Evolutionary conservation across 2,113 vertebrate genomes (phyloP).

Genomic region (Tautogolabrus adspersus): DNA sequence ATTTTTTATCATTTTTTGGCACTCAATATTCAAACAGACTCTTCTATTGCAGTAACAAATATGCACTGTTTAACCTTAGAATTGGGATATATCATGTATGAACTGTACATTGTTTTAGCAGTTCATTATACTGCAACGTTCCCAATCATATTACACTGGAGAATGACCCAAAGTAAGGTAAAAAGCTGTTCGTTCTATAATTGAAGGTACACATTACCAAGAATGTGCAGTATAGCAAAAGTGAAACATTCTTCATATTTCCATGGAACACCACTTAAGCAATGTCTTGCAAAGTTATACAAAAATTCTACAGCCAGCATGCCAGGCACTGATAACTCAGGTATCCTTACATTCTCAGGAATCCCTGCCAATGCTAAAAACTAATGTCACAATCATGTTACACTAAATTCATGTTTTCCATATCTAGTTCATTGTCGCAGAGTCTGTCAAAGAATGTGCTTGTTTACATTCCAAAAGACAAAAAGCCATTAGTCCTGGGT

Average conservation of each 20-base stretch:
- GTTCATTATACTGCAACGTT: too few species aligned
- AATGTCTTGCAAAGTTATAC: slow-evolving; percentile 2
- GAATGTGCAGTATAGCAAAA: not conserved
- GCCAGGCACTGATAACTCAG: slow-evolving; percentile 17
- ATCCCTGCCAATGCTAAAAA: slow-evolving; percentile 11
- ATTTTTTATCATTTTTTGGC: not conserved
- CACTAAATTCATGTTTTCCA: slow-evolving; percentile 27
- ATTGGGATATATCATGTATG: not conserved
- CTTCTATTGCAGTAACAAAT: not conserved
- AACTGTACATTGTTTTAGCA: not conserved
- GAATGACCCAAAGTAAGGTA: not conserved
- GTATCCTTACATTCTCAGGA: slow-evolving; percentile 15
- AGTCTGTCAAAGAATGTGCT: slow-evolving; percentile 26
- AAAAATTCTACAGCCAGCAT: slow-evolving; percentile 24
- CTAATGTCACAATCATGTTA: slow-evolving; percentile 24
- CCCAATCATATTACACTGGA: not conserved
- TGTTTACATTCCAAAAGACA: slow-evolving; percentile 29
- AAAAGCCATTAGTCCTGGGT: slow-evolving; percentile 20
- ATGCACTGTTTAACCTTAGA: not conserved
- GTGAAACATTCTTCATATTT: not conserved
- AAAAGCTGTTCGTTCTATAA: not conserved
- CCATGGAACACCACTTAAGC: slow-evolving; percentile 2
- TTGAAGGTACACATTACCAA: not conserved
- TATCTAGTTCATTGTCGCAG: not conserved
- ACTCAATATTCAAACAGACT: not conserved